phyloP scores from a whole-genome alignment of 2,797 vertebrate genomes.

The Denticeps clupeoides region DNA sequence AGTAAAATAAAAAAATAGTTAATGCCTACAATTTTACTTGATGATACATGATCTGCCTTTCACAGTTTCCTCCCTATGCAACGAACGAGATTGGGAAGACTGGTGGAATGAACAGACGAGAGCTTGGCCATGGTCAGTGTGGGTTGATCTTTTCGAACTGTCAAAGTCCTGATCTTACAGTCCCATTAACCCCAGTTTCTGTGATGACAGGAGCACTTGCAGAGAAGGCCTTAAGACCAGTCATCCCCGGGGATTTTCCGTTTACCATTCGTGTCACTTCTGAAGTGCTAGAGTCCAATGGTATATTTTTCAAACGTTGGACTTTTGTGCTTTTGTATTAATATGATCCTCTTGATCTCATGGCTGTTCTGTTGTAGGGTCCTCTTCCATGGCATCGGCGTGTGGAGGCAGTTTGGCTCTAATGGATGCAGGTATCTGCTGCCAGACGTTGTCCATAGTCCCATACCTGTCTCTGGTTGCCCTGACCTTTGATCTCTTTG shows the following conservation, averaged over 20 bases:
- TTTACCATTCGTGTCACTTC: constrained; percentile 92
- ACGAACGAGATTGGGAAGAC: constrained; percentile 91
- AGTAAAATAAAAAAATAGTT: background rate
- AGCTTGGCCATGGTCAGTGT: constrained; percentile 87
- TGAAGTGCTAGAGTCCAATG: constrained; percentile 97
- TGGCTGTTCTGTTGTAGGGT: constrained; percentile 57
- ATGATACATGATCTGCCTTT: constrained; percentile 12
- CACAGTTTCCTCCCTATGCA: constrained; percentile 93
- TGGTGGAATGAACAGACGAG: constrained; percentile 78
- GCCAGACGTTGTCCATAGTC: background rate
- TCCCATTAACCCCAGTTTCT: background rate
- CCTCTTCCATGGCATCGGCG: constrained; percentile 94
- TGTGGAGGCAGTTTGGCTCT: constrained; percentile 89
- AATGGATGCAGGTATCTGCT: constrained; percentile 88
- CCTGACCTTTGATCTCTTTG: too few relatives aligned
- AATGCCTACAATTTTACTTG: background rate
- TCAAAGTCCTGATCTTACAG: too few relatives aligned
- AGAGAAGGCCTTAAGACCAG: constrained; percentile 80
- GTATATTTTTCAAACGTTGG: constrained; percentile 39
- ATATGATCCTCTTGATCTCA: background rate
- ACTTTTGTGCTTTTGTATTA: background rate
- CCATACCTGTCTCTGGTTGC: background rate
- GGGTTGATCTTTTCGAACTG: background rate
- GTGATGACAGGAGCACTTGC: constrained; percentile 75
- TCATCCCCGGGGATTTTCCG: constrained; percentile 89